Conservation (phyloP, 2,797 vertebrate genomes). For the Sebastes variabilis region DNA sequence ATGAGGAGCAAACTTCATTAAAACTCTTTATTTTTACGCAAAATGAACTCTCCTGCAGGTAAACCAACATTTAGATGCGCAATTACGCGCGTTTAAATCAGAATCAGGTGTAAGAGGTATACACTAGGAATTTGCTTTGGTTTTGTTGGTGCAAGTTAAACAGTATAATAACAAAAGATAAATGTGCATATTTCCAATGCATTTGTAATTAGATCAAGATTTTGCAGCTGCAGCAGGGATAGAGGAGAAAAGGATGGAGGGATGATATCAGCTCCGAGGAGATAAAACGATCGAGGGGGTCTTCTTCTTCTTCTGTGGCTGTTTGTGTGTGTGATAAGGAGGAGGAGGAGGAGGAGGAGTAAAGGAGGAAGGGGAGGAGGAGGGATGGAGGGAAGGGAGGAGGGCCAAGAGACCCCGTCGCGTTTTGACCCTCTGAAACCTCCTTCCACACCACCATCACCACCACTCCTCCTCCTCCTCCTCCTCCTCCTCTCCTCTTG, state of each 20-base stretch:
- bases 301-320: constrained; percentile 48
- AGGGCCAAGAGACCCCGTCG: constrained; percentile 80
- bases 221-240: constrained; percentile 21
- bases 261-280: constrained; percentile 34
- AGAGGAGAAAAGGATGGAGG: background rate
- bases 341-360: constrained; percentile 45
- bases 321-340: constrained; percentile 72
- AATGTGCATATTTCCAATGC: no score
- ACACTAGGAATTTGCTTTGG: no score
- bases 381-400: constrained; percentile 13
- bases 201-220: no score
- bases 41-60: no score
- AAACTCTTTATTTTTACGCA: no score
- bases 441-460: constrained; percentile 70
- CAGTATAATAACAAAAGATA: no score
- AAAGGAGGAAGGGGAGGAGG: constrained; percentile 37
- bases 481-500: constrained; percentile 44
- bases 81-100: no score
- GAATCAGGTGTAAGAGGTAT: no score
- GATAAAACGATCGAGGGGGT: constrained; percentile 62
- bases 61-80: no score
- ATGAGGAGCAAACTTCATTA: no score
- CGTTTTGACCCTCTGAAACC: constrained; percentile 86
- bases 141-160: no score
- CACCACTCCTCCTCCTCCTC: constrained; percentile 38